Conservation (phyloP, 2,888 invertebrate genomes). For the Plagiodera versicolora region DNA sequence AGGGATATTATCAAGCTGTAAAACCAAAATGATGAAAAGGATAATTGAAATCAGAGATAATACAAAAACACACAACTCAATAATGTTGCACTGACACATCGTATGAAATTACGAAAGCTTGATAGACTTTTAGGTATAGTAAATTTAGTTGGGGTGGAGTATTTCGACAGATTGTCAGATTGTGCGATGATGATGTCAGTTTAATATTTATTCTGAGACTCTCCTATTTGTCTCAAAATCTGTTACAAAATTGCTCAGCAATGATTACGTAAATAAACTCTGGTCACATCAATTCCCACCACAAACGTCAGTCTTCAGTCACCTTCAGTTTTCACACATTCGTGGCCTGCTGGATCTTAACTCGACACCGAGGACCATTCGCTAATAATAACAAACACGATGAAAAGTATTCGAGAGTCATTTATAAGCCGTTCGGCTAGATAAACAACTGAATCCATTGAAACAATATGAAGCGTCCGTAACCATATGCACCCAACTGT, state of each 20-base stretch:
- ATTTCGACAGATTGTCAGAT: too few relatives aligned
- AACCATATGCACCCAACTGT: conserved; percentile 14
- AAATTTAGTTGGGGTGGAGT: too few relatives aligned
- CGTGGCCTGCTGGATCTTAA: conserved; percentile 6
- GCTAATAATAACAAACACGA: conserved; percentile 13
- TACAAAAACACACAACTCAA: neutral
- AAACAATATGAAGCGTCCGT: conserved; percentile 12
- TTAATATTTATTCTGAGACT: too few relatives aligned
- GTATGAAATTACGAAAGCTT: too few relatives aligned
- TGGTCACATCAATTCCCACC: too few relatives aligned
- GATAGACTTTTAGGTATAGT: too few relatives aligned
- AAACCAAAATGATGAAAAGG: conserved; percentile 9
- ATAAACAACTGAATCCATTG: conserved; percentile 9
- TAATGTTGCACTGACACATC: conserved; percentile 3
- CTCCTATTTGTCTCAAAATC: too few relatives aligned
- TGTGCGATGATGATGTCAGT: too few relatives aligned
- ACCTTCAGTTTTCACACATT: conserved; percentile 11
- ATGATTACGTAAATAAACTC: too few relatives aligned
- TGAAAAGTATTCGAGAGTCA: conserved; percentile 13
- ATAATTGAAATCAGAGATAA: conserved; percentile 15
- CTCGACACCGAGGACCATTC: conserved; percentile 7
- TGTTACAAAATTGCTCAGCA: too few relatives aligned
- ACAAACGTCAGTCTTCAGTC: neutral
- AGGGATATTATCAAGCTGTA: neutral
- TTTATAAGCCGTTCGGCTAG: conserved; percentile 6